Percentiles rank a stretch among this genome's conserved stretches.
Conservation (phyloP, 1,140 invertebrate genomes). For the Plectrocnemia conspersa region DNA sequence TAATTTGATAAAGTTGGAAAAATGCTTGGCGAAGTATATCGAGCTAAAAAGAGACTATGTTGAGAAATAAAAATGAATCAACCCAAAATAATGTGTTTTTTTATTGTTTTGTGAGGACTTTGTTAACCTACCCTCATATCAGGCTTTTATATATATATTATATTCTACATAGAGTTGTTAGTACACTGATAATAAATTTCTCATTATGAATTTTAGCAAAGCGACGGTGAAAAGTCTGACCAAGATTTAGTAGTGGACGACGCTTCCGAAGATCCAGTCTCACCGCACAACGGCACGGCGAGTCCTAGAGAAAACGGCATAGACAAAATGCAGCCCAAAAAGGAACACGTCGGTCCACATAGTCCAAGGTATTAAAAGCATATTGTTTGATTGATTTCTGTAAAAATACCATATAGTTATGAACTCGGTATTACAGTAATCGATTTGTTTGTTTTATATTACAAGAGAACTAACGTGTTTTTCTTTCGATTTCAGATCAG, state of each 20-base stretch:
- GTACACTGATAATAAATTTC: not conserved
- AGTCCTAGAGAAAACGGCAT: slow-evolving; percentile 77
- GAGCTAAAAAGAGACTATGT: too few relatives aligned
- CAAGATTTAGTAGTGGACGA: slow-evolving; percentile 90
- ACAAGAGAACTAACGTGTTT: too few relatives aligned
- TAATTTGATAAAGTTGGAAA: too few relatives aligned
- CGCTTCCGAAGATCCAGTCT: slow-evolving; percentile 75
- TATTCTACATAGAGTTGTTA: not conserved
- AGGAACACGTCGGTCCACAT: slow-evolving; percentile 49
- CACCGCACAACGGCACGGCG: slow-evolving; percentile 69
- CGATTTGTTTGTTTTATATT: too few relatives aligned
- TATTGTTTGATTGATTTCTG: not conserved
- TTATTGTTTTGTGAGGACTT: too few relatives aligned
- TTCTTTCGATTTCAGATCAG: slow-evolving; percentile 60
- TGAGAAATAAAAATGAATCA: too few relatives aligned
- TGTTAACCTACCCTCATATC: too few relatives aligned
- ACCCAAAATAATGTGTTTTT: too few relatives aligned
- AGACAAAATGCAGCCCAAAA: slow-evolving; percentile 50
- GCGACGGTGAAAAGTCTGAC: slow-evolving; percentile 55
- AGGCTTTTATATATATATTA: too few relatives aligned
- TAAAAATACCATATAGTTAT: too few relatives aligned
- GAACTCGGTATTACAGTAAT: too few relatives aligned
- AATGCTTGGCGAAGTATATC: too few relatives aligned
- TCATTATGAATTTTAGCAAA: slow-evolving; percentile 33
- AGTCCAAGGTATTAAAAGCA: slow-evolving; percentile 43